These are phyloP conservation scores for Eubasilissa regina DNA, from an alignment of 1,140 invertebrate genomes.

Conservation along the genomic window DNA sequence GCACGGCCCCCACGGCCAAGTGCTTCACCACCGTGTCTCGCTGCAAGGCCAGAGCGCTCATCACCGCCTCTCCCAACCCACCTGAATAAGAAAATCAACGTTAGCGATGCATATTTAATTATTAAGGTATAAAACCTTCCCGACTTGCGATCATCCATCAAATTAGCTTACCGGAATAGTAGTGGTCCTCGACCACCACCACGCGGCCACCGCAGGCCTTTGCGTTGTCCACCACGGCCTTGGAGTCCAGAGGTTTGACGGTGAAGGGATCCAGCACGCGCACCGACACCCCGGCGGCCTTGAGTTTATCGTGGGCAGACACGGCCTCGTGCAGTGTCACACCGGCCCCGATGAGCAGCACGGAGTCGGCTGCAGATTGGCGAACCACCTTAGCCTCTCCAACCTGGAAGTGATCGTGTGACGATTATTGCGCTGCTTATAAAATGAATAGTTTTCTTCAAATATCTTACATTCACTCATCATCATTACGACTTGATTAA, in stretches of 20 bases:
- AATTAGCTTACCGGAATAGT: slow-evolving; percentile 82
- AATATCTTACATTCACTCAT: no score
- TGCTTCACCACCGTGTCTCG: slow-evolving; percentile 86
- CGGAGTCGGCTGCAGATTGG: slow-evolving; percentile 82
- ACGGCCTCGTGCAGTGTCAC: slow-evolving; percentile 95
- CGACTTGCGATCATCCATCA: neutral
- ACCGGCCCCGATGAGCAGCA: slow-evolving; percentile 92
- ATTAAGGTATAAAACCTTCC: neutral
- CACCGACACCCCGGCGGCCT: slow-evolving; percentile 77
- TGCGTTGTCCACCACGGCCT: slow-evolving; percentile 85
- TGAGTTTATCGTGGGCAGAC: slow-evolving; percentile 86
- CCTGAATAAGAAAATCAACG: neutral
- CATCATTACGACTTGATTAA: no score
- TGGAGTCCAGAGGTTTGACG: slow-evolving; percentile 94
- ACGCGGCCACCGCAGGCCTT: slow-evolving; percentile 86
- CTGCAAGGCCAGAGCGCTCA: slow-evolving; percentile 83
- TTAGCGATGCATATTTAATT: neutral
- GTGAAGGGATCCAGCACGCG: slow-evolving; percentile 96
- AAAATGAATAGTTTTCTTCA: no score
- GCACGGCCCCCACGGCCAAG: slow-evolving; percentile 88
- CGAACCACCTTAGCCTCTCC: slow-evolving; percentile 88
- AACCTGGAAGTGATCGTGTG: slow-evolving; percentile 69
- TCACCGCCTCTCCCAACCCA: slow-evolving; percentile 94
- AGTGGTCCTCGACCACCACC: slow-evolving; percentile 98
- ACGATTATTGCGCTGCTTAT: no score